A percentile compares a stretch with the other conserved stretches of the same genome.
These are phyloP conservation scores for Gobionotothen gibberifrons DNA, from an alignment of 2,797 vertebrate genomes.

Conservation along the genomic window DNA sequence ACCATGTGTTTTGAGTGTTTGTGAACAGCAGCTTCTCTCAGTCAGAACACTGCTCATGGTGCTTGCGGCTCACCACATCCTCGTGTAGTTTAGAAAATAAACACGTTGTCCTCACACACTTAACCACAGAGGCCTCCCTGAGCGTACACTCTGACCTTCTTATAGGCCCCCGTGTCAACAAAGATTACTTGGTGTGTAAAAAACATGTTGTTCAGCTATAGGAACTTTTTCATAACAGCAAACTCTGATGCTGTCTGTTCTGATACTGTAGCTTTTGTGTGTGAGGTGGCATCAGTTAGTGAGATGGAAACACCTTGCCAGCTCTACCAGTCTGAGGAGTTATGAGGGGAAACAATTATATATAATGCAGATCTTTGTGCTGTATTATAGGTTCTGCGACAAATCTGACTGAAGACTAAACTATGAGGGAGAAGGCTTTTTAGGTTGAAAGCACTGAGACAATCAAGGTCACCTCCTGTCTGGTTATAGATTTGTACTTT, in stretches of 20 bases:
- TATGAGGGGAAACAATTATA: slow-evolving; percentile 8
- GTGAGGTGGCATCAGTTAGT: neutral
- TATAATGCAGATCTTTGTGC: slow-evolving; percentile 9
- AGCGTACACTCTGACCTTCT: slow-evolving; percentile 72
- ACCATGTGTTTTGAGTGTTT: slow-evolving; percentile 59
- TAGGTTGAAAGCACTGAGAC: slow-evolving; percentile 36
- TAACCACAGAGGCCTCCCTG: slow-evolving; percentile 65
- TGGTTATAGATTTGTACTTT: slow-evolving; percentile 4
- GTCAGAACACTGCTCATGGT: slow-evolving; percentile 55
- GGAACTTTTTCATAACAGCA: slow-evolving; percentile 22
- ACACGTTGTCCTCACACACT: slow-evolving; percentile 77
- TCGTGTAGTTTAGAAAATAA: slow-evolving; percentile 82
- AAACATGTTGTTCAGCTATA: slow-evolving; percentile 5
- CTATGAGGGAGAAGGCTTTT: slow-evolving; percentile 23
- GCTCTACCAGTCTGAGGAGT: slow-evolving; percentile 3
- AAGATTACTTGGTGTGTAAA: slow-evolving; percentile 42
- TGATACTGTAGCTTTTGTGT: slow-evolving; percentile 23
- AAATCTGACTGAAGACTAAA: slow-evolving; percentile 45
- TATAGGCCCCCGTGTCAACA: slow-evolving; percentile 58
- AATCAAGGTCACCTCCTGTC: slow-evolving; percentile 53
- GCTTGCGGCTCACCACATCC: slow-evolving; percentile 79
- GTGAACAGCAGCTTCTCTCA: slow-evolving; percentile 57
- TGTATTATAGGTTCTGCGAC: slow-evolving; percentile 26
- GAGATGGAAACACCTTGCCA: slow-evolving; percentile 1
- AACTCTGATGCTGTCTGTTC: neutral